Evolutionary conservation across 2,888 invertebrate species (phyloP).

Genomic region (Ophion ellenae): DNA sequence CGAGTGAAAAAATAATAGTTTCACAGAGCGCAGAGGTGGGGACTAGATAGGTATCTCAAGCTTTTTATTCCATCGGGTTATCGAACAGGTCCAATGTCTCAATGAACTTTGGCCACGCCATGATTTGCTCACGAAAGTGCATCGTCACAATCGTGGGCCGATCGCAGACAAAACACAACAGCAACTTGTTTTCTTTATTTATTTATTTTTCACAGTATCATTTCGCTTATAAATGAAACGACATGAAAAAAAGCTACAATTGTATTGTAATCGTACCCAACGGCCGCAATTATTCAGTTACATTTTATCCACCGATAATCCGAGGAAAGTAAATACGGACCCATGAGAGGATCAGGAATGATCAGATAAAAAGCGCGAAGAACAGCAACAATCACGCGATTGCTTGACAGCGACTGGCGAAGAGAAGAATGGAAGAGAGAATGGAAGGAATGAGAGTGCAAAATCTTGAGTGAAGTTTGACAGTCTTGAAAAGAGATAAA

Average conservation of each 20-base stretch:
- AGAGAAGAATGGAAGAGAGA: conserved; percentile 25
- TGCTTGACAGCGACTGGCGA: conserved; percentile 31
- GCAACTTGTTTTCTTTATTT: too few species aligned
- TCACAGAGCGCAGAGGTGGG: conserved; percentile 3
- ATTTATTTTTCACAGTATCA: not conserved
- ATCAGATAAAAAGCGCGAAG: conserved; percentile 3
- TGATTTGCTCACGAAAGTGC: too few species aligned
- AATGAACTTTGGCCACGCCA: too few species aligned
- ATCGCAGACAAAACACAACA: too few species aligned
- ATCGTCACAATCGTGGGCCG: too few species aligned
- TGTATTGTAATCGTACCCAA: conserved; percentile 33
- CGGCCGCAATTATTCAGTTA: conserved; percentile 53
- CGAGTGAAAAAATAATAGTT: not conserved
- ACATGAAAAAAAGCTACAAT: conserved; percentile 53
- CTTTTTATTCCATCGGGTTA: too few species aligned
- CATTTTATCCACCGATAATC: conserved; percentile 31
- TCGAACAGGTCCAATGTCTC: too few species aligned
- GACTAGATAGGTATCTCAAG: too few species aligned
- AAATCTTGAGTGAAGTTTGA: conserved; percentile 2
- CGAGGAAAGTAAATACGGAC: conserved; percentile 3
- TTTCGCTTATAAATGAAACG: conserved; percentile 8
- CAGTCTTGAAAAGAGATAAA: conserved; percentile 2
- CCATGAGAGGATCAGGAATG: not conserved
- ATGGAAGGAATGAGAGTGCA: conserved; percentile 25
- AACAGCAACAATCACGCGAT: conserved; percentile 17